Percentiles rank a stretch among this genome's conserved stretches.
Conservation (phyloP, 2,888 invertebrate genomes). For the Disparrhopalites patrizii region DNA sequence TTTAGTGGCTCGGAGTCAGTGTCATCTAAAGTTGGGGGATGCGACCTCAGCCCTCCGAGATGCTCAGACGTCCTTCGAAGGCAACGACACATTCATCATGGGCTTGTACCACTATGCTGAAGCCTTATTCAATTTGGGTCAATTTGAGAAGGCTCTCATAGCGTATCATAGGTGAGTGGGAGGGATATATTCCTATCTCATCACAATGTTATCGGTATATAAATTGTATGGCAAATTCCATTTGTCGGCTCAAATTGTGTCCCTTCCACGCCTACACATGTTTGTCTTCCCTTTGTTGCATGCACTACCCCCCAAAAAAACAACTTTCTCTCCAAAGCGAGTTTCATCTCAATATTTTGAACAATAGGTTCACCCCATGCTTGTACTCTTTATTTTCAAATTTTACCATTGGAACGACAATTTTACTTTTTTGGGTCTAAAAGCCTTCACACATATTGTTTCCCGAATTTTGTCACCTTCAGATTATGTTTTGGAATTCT, state of each 20-base stretch:
- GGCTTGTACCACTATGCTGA: constrained; percentile 47
- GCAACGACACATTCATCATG: constrained; percentile 40
- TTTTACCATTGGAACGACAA: too few relatives aligned
- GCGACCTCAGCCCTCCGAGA: constrained; percentile 44
- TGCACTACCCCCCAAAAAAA: too few relatives aligned
- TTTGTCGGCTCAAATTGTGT: too few relatives aligned
- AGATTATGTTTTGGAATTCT: background rate
- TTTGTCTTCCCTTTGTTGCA: too few relatives aligned
- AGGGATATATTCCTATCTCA: too few relatives aligned
- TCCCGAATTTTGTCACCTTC: background rate
- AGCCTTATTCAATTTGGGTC: constrained; percentile 45
- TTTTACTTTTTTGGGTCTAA: too few relatives aligned
- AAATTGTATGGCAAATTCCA: background rate
- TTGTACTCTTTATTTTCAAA: too few relatives aligned
- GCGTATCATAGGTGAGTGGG: constrained; percentile 41
- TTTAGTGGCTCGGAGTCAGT: constrained; percentile 45
- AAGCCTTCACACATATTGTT: too few relatives aligned
- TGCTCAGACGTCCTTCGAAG: constrained; percentile 44
- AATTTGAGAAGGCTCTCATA: constrained; percentile 47
- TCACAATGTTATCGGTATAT: background rate
- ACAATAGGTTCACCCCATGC: too few relatives aligned
- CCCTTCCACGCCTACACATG: too few relatives aligned
- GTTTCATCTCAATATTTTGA: too few relatives aligned
- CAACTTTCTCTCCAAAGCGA: too few relatives aligned
- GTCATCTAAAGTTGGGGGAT: constrained; percentile 46